Evolutionary conservation across 2,797 vertebrate species (phyloP).

Genomic region (Centroberyx gerrardi): DNA sequence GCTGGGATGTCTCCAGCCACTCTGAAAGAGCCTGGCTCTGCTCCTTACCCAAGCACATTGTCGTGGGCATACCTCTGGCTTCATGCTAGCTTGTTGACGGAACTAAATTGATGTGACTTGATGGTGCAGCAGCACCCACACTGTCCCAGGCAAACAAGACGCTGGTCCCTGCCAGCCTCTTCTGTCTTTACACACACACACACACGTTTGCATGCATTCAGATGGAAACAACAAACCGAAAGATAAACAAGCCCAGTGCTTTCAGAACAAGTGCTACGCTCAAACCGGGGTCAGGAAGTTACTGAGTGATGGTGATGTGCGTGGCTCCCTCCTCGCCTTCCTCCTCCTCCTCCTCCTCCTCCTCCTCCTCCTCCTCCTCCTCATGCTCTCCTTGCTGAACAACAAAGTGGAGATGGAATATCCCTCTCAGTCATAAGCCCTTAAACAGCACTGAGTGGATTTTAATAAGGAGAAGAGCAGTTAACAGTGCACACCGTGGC

Average conservation of each 20-base stretch:
- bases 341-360: conserved; percentile 42
- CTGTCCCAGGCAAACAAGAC: conserved; percentile 40
- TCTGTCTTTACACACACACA: conserved; percentile 38
- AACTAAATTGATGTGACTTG: conserved; percentile 71
- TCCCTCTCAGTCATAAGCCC: conserved; percentile 64
- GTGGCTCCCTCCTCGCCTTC: conserved; percentile 18
- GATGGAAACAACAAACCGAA: conserved; percentile 30
- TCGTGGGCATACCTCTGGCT: conserved; percentile 55
- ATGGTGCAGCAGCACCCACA: conserved; percentile 62
- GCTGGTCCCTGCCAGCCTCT: conserved; percentile 45
- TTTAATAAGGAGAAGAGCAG: conserved; percentile 82
- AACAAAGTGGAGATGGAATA: conserved; percentile 66
- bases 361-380: conserved; percentile 38
- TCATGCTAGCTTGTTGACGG: conserved; percentile 51
- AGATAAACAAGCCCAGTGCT: conserved; percentile 43
- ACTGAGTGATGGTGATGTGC: conserved; percentile 21
- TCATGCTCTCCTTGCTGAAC: conserved; percentile 36
- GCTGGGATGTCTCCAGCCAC: conserved; percentile 39
- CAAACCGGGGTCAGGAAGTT: conserved; percentile 13
- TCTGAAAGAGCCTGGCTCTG: conserved; percentile 40
- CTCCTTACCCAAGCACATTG: conserved; percentile 41
- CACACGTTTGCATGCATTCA: conserved; percentile 15
- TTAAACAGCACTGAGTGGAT: conserved; percentile 78
- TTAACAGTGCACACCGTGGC: conserved; percentile 74
- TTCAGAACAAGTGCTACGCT: conserved; percentile 12